Evolutionary conservation across 2,797 vertebrate genomes (phyloP), one percentile per base, ranked within the genome.

Genomic region (Myripristis murdjan): DNA sequence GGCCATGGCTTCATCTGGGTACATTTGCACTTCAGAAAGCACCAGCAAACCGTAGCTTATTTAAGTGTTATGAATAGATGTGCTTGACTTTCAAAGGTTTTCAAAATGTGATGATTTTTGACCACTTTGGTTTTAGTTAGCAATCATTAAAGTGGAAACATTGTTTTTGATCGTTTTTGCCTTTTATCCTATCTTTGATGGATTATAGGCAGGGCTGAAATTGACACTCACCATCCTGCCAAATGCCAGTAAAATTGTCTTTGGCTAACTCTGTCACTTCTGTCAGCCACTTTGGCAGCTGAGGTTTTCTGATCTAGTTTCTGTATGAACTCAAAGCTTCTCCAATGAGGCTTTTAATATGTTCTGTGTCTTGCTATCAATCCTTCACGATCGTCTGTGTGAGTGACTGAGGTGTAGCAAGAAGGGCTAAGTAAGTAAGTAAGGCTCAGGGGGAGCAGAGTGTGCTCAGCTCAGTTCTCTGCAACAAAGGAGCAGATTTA

Each of bases 11-110:
- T 39, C 12, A 78, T 72, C 70, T 81, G 70, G 69, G 76, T 81
- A 23, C 43, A 66, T 85, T 64, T 64, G 47, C 60, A 64, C 66
- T 59, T 63, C 59, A 43, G 62, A 58, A 57, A 72, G 48, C 47
- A 58, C 49, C 33, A 24, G 37, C 22, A 63, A 67, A 76, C 65
- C 23, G 24, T 28, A 73, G 65, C 63, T 63, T 49, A 18, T 7
- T 35, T 35, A 11, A 7, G 3, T 2, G 28, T 31, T 31, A 49
- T 49, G 70, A 67, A 70, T 55, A 74, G 53, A 73, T 56, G 28
- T 70, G 66, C 81, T 73, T 81, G 75, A 82, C 84, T 83, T 67
- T 70, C 70, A 72, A 59, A 11, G 59, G n/a, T n/a, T 54, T 71
- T 39, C 37, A 52, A 71, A 83, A 31, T 31, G 28, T 31, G 28